Percentiles rank a stretch among this genome's conserved stretches.
These are phyloP conservation scores for Hippopotamyrus pictus DNA, from an alignment of 2,797 vertebrate species.

Conservation along the genomic window DNA sequence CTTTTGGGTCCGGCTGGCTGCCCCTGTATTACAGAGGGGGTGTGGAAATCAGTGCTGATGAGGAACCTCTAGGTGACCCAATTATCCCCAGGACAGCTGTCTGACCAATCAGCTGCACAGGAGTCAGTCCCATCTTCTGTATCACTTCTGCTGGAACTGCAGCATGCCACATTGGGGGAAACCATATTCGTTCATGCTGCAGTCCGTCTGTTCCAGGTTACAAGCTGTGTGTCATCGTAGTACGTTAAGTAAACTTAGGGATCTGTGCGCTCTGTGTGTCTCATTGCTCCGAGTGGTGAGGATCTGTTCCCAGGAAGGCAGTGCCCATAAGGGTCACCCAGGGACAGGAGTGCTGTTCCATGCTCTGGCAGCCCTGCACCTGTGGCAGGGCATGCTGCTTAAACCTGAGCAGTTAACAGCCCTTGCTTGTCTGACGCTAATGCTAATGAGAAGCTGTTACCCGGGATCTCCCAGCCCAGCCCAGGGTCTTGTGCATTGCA, in stretches of 20 bases:
- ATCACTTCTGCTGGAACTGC: neutral
- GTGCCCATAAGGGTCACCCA: neutral
- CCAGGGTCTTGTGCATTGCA: slow-evolving; percentile 2
- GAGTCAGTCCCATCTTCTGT: neutral
- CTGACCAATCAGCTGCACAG: neutral
- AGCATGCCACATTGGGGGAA: neutral
- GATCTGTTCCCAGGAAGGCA: neutral
- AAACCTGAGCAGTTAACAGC: neutral
- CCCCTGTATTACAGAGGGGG: neutral
- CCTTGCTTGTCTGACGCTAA: neutral
- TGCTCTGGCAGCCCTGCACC: neutral
- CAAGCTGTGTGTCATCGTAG: neutral
- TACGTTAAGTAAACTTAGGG: neutral
- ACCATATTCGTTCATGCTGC: neutral
- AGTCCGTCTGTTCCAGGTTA: neutral
- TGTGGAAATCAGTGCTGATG: neutral
- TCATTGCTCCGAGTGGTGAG: neutral
- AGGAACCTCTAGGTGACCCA: neutral
- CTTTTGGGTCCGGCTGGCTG: neutral
- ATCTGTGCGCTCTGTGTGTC: neutral
- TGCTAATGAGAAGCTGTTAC: neutral
- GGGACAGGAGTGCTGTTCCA: neutral
- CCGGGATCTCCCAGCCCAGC: neutral
- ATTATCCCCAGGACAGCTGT: neutral
- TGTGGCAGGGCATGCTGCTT: neutral